phyloP scores from a whole-genome alignment of 2,113 vertebrate genomes.

The Phylloscopus trochiloides region DNA sequence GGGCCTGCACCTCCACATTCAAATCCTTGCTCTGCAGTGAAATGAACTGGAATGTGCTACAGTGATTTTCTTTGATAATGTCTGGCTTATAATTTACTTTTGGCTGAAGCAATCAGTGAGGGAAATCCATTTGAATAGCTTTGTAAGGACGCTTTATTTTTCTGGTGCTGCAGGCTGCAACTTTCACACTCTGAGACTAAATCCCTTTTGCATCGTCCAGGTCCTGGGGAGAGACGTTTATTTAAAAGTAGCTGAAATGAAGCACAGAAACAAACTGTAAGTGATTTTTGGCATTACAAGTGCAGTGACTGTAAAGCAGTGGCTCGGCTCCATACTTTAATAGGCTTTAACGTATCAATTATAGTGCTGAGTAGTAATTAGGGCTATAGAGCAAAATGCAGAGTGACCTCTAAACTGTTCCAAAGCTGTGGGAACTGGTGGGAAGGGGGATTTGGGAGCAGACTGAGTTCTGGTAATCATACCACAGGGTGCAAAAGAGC shows the following conservation, averaged over 20 bases:
- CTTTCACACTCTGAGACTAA: constrained; percentile 48
- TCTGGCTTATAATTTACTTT: constrained; percentile 56
- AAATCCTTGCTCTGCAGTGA: neutral
- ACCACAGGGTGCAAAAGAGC: neutral
- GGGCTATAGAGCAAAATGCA: constrained; percentile 30
- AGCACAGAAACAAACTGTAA: constrained; percentile 59
- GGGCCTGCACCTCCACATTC: neutral
- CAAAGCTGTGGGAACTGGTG: constrained; percentile 15
- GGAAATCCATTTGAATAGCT: constrained; percentile 55
- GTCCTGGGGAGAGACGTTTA: constrained; percentile 44
- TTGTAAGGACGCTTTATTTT: constrained; percentile 50
- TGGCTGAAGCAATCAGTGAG: constrained; percentile 33
- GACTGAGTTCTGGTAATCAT: constrained; percentile 13
- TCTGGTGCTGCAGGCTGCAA: constrained; percentile 39
- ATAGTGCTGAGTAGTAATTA: constrained; percentile 58
- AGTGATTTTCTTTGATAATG: constrained; percentile 50
- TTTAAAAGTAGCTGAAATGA: constrained; percentile 57
- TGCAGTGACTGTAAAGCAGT: constrained; percentile 41
- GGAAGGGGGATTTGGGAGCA: constrained; percentile 35
- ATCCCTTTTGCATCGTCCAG: constrained; percentile 21
- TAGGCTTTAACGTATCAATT: constrained; percentile 66
- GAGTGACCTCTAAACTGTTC: constrained; percentile 24
- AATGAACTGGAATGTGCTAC: constrained; percentile 40
- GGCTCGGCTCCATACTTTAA: constrained; percentile 63
- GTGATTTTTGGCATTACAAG: constrained; percentile 65